Evolutionary conservation across 2,797 vertebrate species (phyloP).

Genomic region (Pantherophis vulpinus): DNA sequence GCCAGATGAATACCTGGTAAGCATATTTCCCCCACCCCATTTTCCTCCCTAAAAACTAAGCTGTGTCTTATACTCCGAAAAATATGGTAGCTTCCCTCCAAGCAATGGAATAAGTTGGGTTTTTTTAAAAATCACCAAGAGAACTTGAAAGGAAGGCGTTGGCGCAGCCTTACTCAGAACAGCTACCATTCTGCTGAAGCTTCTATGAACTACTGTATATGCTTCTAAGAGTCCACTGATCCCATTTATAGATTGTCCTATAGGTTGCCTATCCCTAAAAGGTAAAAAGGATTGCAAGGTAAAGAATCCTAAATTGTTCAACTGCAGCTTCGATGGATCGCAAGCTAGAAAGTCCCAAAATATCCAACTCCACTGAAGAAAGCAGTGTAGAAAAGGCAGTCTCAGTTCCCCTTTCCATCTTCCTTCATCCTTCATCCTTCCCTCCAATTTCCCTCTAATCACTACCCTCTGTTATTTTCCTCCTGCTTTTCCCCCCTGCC

Average conservation of each 20-base stretch:
- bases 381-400: neutral
- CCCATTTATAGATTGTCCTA: neutral
- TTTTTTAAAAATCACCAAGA: neutral
- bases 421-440: accelerated
- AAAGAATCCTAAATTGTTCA: neutral
- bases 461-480: neutral
- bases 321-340: neutral
- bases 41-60: no score
- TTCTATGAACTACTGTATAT: neutral
- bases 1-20: no score
- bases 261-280: neutral
- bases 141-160: neutral
- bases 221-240: neutral
- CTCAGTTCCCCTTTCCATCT: accelerated
- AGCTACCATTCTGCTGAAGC: neutral
- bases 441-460: neutral
- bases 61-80: no score
- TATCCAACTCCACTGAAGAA: neutral
- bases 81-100: neutral
- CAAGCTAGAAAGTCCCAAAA: neutral
- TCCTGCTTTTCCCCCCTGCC: neutral
- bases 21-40: no score
- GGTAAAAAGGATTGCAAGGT: neutral
- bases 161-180: neutral
- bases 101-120: neutral